Conservation (phyloP, 2,797 vertebrate species). For the Sphaeramia orbicularis region DNA sequence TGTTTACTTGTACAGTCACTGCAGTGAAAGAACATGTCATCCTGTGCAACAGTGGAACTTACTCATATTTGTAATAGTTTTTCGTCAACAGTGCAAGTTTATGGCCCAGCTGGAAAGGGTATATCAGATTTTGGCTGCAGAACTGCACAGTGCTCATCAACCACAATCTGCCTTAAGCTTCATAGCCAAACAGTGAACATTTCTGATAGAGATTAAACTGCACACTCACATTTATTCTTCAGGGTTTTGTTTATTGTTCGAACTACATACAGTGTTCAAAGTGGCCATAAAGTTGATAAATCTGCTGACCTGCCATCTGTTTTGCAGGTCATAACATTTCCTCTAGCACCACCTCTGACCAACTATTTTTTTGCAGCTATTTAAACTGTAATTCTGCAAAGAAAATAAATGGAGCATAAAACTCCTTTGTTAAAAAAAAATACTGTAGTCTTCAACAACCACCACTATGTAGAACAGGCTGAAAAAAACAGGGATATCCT, state of each 20-base stretch:
- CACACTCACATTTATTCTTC: slow-evolving; percentile 14
- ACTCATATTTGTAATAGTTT: not conserved
- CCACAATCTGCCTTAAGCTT: slow-evolving; percentile 13
- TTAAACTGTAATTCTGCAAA: too few species aligned
- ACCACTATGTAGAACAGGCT: too few species aligned
- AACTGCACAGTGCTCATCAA: slow-evolving; percentile 6
- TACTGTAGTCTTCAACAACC: not conserved
- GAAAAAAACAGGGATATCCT: too few species aligned
- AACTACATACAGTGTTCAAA: slow-evolving; percentile 35
- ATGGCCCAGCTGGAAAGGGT: not conserved
- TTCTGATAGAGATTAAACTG: slow-evolving; percentile 22
- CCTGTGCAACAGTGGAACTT: too few species aligned
- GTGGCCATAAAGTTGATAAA: slow-evolving; percentile 12
- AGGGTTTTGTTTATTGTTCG: not conserved
- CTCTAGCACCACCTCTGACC: slow-evolving; percentile 12
- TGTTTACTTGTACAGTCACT: not conserved
- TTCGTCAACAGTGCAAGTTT: not conserved
- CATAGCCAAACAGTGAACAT: slow-evolving; percentile 24
- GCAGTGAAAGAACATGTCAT: too few species aligned
- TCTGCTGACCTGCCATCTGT: slow-evolving; percentile 26
- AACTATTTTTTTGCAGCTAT: slow-evolving; percentile 1
- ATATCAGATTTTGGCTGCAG: not conserved
- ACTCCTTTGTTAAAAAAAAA: not conserved
- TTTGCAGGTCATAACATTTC: slow-evolving; percentile 11
- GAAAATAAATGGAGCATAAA: too few species aligned